These are phyloP conservation scores for Ganaspis brasiliensis DNA, from an alignment of 2,888 invertebrate species.

Conservation along the genomic window DNA sequence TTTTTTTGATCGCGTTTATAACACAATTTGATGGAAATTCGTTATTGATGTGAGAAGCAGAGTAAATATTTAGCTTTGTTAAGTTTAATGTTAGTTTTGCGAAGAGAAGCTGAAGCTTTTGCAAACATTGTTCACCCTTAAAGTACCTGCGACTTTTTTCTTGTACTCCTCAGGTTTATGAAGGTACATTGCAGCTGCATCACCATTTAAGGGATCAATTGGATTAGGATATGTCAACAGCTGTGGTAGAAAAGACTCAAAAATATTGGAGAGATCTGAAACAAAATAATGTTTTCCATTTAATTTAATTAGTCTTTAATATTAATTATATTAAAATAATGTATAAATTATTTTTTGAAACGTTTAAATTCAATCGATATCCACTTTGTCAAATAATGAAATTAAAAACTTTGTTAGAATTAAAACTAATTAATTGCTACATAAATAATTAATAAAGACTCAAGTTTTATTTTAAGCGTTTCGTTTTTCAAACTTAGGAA, in stretches of 20 bases:
- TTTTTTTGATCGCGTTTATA: too few species aligned
- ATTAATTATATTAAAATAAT: too few species aligned
- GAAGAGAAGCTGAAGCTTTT: background rate
- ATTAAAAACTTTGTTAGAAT: too few species aligned
- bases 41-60: background rate
- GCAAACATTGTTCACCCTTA: constrained; percentile 11
- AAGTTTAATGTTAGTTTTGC: constrained; percentile 7
- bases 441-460: too few species aligned
- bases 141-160: constrained; percentile 95
- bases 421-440: too few species aligned
- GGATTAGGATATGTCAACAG: constrained; percentile 99
- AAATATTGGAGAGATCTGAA: constrained; percentile 98
- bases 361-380: too few species aligned
- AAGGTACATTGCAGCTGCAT: constrained; percentile 99
- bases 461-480: too few species aligned
- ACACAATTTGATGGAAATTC: background rate
- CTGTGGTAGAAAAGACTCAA: constrained; percentile 99
- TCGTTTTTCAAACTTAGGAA: too few species aligned
- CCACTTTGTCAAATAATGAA: too few species aligned
- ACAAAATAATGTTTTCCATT: constrained; percentile 55
- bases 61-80: background rate
- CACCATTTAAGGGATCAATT: constrained; percentile 99
- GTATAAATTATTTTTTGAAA: too few species aligned
- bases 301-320: too few species aligned
- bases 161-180: constrained; percentile 99